A percentile compares a stretch with the other conserved stretches of the same genome.
Evolutionary conservation across 2,113 vertebrate species (phyloP).

Genomic region (Brevimyrus niger): DNA sequence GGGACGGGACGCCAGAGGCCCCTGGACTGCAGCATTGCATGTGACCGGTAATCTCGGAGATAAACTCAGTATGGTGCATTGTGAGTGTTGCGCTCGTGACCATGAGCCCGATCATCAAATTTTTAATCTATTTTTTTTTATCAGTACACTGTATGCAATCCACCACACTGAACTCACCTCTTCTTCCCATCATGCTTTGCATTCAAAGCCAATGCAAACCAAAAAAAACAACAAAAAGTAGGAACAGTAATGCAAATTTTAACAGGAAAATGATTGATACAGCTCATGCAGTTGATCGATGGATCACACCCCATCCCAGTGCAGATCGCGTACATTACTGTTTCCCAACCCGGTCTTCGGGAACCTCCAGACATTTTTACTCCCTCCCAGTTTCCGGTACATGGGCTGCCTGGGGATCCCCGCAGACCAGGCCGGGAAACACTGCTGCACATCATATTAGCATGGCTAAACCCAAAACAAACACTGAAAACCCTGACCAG

Average conservation of each 20-base stretch:
- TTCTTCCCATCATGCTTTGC: constrained; percentile 13
- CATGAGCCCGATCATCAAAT: neutral
- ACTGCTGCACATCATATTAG: neutral
- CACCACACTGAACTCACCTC: constrained; percentile 12
- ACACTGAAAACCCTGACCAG: neutral
- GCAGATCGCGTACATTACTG: neutral
- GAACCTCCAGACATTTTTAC: neutral
- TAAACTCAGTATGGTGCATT: neutral
- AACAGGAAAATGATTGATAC: neutral
- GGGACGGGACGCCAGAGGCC: neutral
- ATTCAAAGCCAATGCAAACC: constrained; percentile 3
- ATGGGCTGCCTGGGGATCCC: neutral
- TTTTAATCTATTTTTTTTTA: neutral
- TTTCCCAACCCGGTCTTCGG: neutral
- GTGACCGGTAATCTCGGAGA: neutral
- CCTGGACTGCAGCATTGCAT: neutral
- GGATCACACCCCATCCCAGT: neutral
- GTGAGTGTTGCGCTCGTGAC: neutral
- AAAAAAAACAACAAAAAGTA: neutral
- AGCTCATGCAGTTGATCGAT: constrained; percentile 3
- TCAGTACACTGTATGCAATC: neutral
- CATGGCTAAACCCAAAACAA: constrained; percentile 1
- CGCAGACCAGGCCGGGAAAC: neutral
- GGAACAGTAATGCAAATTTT: neutral
- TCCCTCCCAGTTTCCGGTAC: neutral